Base-by-base conservation (phyloP, 2,797 vertebrate genomes). In the Liparis tanakae region DNA sequence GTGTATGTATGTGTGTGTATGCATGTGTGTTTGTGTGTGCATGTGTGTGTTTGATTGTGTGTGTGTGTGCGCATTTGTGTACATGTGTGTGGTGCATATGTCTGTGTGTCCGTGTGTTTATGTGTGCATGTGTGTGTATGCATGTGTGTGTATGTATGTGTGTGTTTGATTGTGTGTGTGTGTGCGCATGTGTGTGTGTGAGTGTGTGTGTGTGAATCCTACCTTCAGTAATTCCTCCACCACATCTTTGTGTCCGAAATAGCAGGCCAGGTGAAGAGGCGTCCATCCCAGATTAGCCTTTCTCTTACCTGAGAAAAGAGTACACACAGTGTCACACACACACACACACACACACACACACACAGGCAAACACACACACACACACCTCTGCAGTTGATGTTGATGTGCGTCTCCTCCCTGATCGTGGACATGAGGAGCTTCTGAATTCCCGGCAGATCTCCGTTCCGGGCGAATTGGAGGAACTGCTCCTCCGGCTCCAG, bases 221-320 rank as follows among this genome's bases (percentile, higher is more conserved):
- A 98, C 97, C 96, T 96, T 96, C 53, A 99, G 92, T 79, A 99
- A 89, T 85, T 96, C 95, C 72, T 97, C 95, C 44, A 97, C 98
- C 46, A 99, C 98, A 72, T 91, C 89, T 85, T 72, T 94, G 85
- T 99, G 98, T 83, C 98, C 98, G 74, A 99, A 99, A 91, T 99
- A 99, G 91, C 96, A 98, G 39, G 98, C 96, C 86, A 99, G 92
- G 82, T 99, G 98, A 89, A 99, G 97, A 79, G 98, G 96, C 0
- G 97, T 96, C 98, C 98, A 99, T 78, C 98, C 97, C 73, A 98
- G 90, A 85, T 99, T 99, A n/a, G 95, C 97, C 88, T 98, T 98
- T 87, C 94, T 97, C 92, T 95, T 97, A 75, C 98, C 98, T 99
- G 87, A 76, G 75, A 90, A 60, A 85, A 83, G 7, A 85, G 54